Base-by-base conservation (phyloP, 2,113 vertebrate species). In the Saguinus imperator region DNA sequence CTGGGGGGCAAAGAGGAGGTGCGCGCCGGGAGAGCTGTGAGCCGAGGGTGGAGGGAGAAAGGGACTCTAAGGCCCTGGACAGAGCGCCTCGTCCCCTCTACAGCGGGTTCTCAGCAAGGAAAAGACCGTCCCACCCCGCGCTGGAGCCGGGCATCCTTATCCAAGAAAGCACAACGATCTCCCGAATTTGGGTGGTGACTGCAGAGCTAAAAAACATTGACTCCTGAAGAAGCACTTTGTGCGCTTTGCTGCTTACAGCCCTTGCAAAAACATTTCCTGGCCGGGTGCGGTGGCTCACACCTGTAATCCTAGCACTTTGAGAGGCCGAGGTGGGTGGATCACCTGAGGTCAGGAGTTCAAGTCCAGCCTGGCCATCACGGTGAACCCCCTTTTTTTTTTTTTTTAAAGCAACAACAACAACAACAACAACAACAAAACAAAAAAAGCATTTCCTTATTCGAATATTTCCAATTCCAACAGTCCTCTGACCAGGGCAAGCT, bases 101-200 rank as follows among this genome's bases (percentile, higher is more conserved):
- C 58, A 5, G 40, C 23, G 17, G 27, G n/a, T 64, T 17, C 73
- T 1, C 1, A 6, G 17, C 66, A 17, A 58, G 18, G 27, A 27
- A 55, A 91, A 3, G 66, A 9, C 32, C 0, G 1, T 0, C 37
- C 11, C 40, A 0, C 40, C 16, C 27, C 1, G 0, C 0, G 37
- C 45, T 13, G 6, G 29, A 13, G 92, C 27, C 23, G 9, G 13
- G 2, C n/a, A 0, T 1, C 13, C 70, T 76, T 37, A 17, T n/a
- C 20, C 90, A 4, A 40, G 52, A 29, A 48, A 72, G 50, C 80
- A 32, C 70, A 21, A 4, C 18, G 82, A 72, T 52, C 17, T 16
- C 16, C 43, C 1, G 13, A 76, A 70, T 40, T 1, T 16, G 66
- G 48, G 50, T 9, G 40, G 55, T 4, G 32, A 32, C 79, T 20